Evolutionary conservation across 1,140 invertebrate genomes (phyloP).

Genomic region (Lasaia peninsularis): DNA sequence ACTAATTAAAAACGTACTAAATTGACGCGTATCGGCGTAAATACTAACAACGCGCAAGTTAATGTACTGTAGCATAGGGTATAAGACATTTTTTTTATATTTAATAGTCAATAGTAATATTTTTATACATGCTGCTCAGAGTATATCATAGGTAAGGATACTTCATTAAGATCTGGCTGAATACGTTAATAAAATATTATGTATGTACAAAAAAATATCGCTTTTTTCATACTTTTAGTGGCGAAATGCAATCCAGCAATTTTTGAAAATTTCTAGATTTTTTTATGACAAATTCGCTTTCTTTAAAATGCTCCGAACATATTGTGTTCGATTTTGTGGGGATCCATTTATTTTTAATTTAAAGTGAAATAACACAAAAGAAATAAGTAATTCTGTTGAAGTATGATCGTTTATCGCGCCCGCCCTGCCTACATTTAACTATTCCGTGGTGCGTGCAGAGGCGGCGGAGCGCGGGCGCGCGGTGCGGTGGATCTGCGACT

Average conservation of each 20-base stretch:
- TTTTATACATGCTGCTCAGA: constrained; percentile 52
- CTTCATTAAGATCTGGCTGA: too few relatives aligned
- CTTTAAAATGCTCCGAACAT: not conserved
- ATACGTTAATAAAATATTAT: too few relatives aligned
- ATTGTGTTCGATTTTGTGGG: not conserved
- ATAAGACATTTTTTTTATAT: not conserved
- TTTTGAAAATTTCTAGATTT: not conserved
- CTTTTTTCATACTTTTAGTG: too few relatives aligned
- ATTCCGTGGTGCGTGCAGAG: constrained; percentile 76
- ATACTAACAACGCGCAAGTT: too few relatives aligned
- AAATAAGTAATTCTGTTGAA: not conserved
- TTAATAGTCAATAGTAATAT: constrained; percentile 1
- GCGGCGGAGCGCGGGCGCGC: constrained; percentile 92
- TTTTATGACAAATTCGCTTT: not conserved
- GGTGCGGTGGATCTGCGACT: constrained; percentile 99
- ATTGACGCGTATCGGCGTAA: too few relatives aligned
- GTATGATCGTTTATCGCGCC: not conserved
- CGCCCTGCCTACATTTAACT: not conserved
- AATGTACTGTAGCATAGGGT: too few relatives aligned
- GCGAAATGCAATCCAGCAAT: too few relatives aligned
- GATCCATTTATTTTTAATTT: not conserved
- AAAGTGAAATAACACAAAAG: not conserved
- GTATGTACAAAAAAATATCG: not conserved
- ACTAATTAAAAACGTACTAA: too few relatives aligned
- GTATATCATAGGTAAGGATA: constrained; percentile 62